Base-by-base conservation (phyloP, 1,140 invertebrate genomes). In the Planococcus citri region DNA sequence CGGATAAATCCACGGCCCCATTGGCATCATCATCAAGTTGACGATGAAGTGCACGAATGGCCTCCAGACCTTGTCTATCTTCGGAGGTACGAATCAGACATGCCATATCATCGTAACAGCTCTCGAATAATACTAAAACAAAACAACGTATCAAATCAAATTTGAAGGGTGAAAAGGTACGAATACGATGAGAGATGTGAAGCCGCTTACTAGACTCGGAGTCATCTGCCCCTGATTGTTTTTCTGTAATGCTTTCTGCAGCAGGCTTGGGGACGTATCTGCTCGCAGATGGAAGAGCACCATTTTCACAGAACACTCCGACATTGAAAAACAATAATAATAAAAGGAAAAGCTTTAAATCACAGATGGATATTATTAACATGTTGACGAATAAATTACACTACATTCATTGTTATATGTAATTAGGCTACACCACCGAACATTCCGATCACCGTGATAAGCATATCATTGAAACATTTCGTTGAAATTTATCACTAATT, bases 1-100 rank as follows among this genome's bases (percentile, higher is more conserved):
- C 94, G 71, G 90, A 88, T 57, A 95, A 84, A 80, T 97, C 93
- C 70, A 97, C 89, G 79, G 92, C 92, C 70, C 94, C 94, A 84
- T 95, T 92, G 69, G 89, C 89, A 82, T 97, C 94, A 77, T 96
- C 94, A 78, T 96, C 94, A 68, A 96, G 82, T 78, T 95, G 90
- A 69, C 86, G 83, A 80, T 97, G 94, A 3, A 97, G 84, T 71
- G 86, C 85, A 71, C 85, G 84, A 75, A 97, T 95, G 29, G 93
- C 93, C 76, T 95, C 92, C 76, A 94, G 85, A 33, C 91, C 91
- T 21, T 88, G 80, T 73, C 86, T 85, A 81, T 95, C 93, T 75
- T 87, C 86, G 68, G 85, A 82, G 75, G 83, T 84, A 78, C 86
- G 83, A 64, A 82, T 83, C 57, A 89, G 82, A 77, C 90, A 92